phyloP scores from a whole-genome alignment of 2,113 vertebrate genomes.

The Alaudala cheleensis region DNA sequence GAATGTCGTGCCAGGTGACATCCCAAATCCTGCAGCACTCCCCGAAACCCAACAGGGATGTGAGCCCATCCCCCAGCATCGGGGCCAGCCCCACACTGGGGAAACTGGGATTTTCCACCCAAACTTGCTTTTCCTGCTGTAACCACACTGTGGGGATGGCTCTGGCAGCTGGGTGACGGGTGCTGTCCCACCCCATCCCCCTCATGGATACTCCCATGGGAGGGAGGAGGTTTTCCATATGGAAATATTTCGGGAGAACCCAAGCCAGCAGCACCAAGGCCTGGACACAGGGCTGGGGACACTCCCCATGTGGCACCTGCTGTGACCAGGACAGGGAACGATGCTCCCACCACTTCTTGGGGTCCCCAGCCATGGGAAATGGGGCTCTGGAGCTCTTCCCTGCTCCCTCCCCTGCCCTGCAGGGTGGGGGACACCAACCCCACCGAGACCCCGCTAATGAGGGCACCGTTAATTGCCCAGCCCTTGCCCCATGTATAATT shows the following conservation, averaged over 20 bases:
- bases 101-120: neutral
- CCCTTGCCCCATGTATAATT: neutral
- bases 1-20: accelerated
- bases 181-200: neutral
- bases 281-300: too few relatives aligned
- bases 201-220: accelerated
- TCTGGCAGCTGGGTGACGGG: neutral
- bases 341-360: neutral
- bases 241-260: neutral
- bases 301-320: accelerated
- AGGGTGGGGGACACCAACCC: neutral
- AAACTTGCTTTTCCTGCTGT: accelerated
- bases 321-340: neutral
- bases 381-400: neutral
- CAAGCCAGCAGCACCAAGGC: neutral
- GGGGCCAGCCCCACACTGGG: neutral
- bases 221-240: accelerated
- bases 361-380: neutral
- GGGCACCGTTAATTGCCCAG: neutral
- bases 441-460: neutral
- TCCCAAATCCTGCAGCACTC: neutral
- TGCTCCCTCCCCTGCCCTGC: neutral
- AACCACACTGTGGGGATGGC: neutral
- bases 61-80: neutral
- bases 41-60: neutral